These are phyloP conservation scores for Cephus sareptanus DNA, from an alignment of 2,888 invertebrate genomes.

Conservation along the genomic window DNA sequence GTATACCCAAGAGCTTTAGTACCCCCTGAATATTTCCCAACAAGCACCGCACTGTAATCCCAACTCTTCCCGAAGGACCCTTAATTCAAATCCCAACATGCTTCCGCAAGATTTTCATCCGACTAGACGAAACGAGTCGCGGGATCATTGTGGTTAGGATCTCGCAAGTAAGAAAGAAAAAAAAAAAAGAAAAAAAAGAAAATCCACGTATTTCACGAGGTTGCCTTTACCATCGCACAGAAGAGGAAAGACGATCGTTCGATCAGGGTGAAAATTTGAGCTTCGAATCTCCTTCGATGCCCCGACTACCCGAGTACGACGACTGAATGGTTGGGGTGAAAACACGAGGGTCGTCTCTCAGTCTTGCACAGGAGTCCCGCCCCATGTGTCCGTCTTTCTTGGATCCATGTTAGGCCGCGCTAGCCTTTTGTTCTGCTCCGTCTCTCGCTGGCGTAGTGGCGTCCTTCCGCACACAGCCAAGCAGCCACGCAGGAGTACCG, in stretches of 20 bases:
- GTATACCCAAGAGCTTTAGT: background rate
- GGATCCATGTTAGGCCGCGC: background rate
- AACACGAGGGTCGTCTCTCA: background rate
- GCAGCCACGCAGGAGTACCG: constrained; percentile 15
- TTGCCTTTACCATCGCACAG: background rate
- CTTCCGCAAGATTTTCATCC: background rate
- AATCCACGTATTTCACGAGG: background rate
- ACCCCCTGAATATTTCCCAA: background rate
- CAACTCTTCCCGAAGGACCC: background rate
- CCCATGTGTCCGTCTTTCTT: background rate
- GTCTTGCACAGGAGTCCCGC: background rate
- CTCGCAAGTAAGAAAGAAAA: background rate
- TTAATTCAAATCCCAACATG: background rate
- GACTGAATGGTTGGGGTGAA: background rate
- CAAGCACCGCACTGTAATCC: background rate
- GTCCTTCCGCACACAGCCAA: constrained; percentile 29
- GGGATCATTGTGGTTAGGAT: background rate
- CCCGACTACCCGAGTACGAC: background rate
- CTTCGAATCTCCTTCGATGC: background rate
- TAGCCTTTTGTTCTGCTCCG: constrained; percentile 36
- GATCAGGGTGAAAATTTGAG: background rate
- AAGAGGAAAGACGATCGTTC: background rate
- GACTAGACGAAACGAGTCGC: background rate
- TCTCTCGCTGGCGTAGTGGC: constrained; percentile 27
- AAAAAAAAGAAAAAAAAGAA: no score